Evolutionary conservation across 2,113 vertebrate genomes (phyloP), one percentile per base, ranked within the genome.

Genomic region (Hemichromis elongatus): DNA sequence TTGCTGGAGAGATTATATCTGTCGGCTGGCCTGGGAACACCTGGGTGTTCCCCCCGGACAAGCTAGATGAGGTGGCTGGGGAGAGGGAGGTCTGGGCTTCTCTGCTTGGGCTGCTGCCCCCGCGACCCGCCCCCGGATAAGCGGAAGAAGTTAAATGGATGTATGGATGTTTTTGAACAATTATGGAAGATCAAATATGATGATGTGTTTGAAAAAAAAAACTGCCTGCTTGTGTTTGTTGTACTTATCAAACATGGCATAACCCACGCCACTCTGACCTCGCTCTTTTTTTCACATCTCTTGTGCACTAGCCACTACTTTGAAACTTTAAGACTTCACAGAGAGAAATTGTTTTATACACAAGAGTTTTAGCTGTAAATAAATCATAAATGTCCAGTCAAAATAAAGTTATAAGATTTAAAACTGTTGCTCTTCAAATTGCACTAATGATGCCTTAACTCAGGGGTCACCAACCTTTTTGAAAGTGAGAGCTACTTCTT

Each of bases 21-120:
- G 7, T 33, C 33, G 6, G 57, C 0, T 61, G 16, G 16, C 28
- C 33, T 2, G 16, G 28, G 16, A 33, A 33, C 2, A 28, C 57
- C 28, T 61, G 33, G 5, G 57, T 61, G 57, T 61, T 0, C 16
- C 0, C 0, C 2, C 9, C 2, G 0, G 16, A 18, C 0, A 61
- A 33, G 33, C 16, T 61, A 28, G 57, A 61, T 0, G 57, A 61
- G 57, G 57, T 61, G 28, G 18, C 5, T 35, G 9, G 0, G 28
- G 0, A 61, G 57, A 61, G 0, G 0, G 9, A 61, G 30, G 30
- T 61, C 30, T 11, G 18, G 9, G 57, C 57, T 61, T 61, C 2
- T 61, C 57, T 61, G 57, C 0, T 21, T 54, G n/a, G 52, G 10
- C 1, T 37, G 3, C 33, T 8, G 33, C 7, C 33, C 33, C 33